A percentile compares a stretch with the other conserved stretches of the same genome.
Evolutionary conservation across 2,888 invertebrate species (phyloP).

Genomic region (Prosapia bicincta): DNA sequence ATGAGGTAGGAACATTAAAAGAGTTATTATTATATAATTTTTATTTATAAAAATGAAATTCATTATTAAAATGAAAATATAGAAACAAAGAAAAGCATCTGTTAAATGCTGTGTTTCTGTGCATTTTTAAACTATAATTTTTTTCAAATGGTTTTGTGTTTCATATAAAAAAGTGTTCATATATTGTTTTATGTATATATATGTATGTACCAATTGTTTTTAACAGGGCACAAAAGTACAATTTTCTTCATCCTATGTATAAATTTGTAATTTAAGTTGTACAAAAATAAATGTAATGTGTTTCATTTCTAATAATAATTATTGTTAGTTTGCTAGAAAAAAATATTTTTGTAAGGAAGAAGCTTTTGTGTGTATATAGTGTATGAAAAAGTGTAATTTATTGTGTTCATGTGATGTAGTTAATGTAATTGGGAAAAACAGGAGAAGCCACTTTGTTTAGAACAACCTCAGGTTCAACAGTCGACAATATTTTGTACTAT

Average conservation of each 20-base stretch:
- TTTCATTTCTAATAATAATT: neutral
- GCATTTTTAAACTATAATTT: neutral
- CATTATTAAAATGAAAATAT: neutral
- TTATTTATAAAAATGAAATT: neutral
- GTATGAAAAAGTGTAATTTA: neutral
- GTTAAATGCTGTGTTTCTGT: neutral
- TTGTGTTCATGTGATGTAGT: neutral
- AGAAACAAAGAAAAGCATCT: neutral
- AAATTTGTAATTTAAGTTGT: neutral
- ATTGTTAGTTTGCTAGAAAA: neutral
- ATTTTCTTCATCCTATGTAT: neutral
- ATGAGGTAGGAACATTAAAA: neutral
- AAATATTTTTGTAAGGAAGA: neutral
- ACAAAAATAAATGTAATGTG: neutral
- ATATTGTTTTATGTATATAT: neutral
- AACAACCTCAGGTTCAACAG: neutral
- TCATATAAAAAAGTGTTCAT: neutral
- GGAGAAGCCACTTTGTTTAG: neutral
- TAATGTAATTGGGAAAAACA: neutral
- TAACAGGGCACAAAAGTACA: slow-evolving; percentile 2
- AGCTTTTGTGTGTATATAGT: neutral
- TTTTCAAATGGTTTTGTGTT: neutral
- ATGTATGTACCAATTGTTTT: neutral
- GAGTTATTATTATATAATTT: neutral
- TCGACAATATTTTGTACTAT: neutral